Base-by-base conservation (phyloP, 2,888 invertebrate genomes). In the Anarsia innoxiella region DNA sequence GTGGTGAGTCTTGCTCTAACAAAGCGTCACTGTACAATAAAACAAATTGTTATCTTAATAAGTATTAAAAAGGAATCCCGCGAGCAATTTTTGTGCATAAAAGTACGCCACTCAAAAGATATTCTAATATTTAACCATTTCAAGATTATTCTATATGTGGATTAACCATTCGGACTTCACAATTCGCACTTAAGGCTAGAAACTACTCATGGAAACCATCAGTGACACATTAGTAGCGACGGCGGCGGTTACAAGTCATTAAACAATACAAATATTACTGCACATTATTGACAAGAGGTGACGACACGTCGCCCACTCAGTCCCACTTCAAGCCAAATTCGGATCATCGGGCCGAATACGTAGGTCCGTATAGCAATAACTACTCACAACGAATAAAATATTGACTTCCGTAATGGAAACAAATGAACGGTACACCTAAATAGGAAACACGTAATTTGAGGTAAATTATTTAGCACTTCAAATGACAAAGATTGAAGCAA, bases 361-460 rank as follows among this genome's bases (percentile, higher is more conserved):
- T 63, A n/a, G n/a, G n/a, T n/a, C n/a, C n/a, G n/a, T n/a, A n/a
- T n/a, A n/a, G n/a, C n/a, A n/a, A n/a, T n/a, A n/a, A n/a, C n/a
- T n/a, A n/a, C n/a, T n/a, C n/a, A n/a, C n/a, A n/a, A 59, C 58
- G 68, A 68, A 74, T 74, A 66, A 59, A 66, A 66, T 71, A 76
- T 60, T 57, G 46, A 60, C 62, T 69, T 66, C 71, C 70, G 61
- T 66, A 57, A 60, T 54, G 58, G 51, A 59, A 53, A 58, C 53
- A 56, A 56, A 65, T 57, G 52, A 73, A 74, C 69, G 64, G 68
- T 68, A 66, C 50, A 46, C 66, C 60, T 44, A 59, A 62, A 57
- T 61, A 34, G 44, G 57, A 52, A 42, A 37, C 31, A 27, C 41
- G 35, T 42, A 58, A 58, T 56, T 53, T 52, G 50, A 41, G 40